A percentile compares a stretch with the other conserved stretches of the same genome.
phyloP scores from a whole-genome alignment of 2,797 vertebrate genomes.

The Chelidonichthys spinosus region DNA sequence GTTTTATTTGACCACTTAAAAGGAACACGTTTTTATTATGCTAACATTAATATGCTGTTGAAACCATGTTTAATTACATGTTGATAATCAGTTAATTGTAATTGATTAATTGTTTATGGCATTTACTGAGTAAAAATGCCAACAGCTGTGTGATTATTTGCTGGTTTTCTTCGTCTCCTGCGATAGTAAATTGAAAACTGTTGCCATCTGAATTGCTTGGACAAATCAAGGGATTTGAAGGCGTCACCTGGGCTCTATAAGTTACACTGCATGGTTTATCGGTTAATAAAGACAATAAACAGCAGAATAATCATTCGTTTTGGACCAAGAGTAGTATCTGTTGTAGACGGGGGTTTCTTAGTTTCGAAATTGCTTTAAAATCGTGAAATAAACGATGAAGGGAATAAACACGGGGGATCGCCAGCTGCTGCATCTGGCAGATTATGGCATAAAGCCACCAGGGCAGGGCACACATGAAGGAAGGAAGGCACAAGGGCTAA shows the following conservation, averaged over 20 bases:
- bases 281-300: background rate
- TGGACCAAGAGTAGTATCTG: background rate
- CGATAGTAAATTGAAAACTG: background rate
- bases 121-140: background rate
- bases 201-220: background rate
- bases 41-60: background rate
- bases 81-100: background rate
- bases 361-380: constrained; percentile 21
- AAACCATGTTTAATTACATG: background rate
- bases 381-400: constrained; percentile 27
- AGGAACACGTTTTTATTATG: constrained; percentile 3
- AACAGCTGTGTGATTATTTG: background rate
- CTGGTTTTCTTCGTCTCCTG: background rate
- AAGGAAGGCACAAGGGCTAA: constrained; percentile 44
- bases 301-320: background rate
- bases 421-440: constrained; percentile 71
- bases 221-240: background rate
- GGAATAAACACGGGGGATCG: constrained; percentile 29
- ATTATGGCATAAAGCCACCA: constrained; percentile 59
- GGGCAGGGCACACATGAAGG: constrained; percentile 48
- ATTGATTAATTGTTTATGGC: background rate
- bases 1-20: constrained; percentile 19
- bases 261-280: background rate
- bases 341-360: constrained; percentile 1
- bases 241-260: background rate